Percentiles rank a stretch among this genome's conserved stretches.
phyloP scores from a whole-genome alignment of 2,888 invertebrate species.

The Euzetes globulus region DNA sequence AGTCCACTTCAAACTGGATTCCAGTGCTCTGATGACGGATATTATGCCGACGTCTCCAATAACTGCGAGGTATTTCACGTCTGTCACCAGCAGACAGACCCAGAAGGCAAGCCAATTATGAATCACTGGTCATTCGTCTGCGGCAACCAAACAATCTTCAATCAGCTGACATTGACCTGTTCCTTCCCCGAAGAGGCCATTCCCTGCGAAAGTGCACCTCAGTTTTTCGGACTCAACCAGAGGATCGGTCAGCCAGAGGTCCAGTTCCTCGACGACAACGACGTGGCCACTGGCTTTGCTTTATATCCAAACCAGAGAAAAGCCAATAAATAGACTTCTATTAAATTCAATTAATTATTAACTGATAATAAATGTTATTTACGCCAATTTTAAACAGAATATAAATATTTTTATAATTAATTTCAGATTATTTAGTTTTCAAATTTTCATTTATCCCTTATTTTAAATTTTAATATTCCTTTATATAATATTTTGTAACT shows the following conservation, averaged over 20 bases:
- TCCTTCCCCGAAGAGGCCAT: constrained; percentile 41
- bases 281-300: neutral
- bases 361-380: neutral
- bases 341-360: neutral
- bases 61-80: constrained; percentile 42
- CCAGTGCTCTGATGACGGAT: constrained; percentile 39
- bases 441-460: neutral
- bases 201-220: constrained; percentile 42
- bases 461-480: neutral
- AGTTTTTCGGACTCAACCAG: constrained; percentile 42
- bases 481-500: neutral
- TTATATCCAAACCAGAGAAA: neutral
- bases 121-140: constrained; percentile 41
- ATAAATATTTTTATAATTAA: neutral
- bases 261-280: constrained; percentile 23
- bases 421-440: neutral
- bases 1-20: constrained; percentile 7
- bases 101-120: constrained; percentile 28
- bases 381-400: neutral
- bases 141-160: constrained; percentile 42
- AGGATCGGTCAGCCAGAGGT: constrained; percentile 38
- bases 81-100: constrained; percentile 35
- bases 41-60: constrained; percentile 42
- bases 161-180: constrained; percentile 43
- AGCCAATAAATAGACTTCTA: neutral